These are phyloP conservation scores for Sturnus vulgaris DNA, from an alignment of 2,113 vertebrate species.

Conservation along the genomic window DNA sequence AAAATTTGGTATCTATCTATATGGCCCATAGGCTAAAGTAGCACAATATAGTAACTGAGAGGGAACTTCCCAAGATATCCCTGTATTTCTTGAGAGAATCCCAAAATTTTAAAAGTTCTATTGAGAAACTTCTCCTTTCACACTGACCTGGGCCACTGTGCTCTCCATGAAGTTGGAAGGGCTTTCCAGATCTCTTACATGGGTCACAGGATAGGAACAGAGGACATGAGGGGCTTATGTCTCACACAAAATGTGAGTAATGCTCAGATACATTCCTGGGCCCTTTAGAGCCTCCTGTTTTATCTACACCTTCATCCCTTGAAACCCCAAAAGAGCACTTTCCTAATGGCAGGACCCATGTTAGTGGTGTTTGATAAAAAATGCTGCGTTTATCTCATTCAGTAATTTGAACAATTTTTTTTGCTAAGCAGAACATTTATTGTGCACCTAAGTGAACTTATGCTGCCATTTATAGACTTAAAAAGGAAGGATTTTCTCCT, in stretches of 20 bases:
- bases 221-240: not conserved
- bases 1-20: not conserved
- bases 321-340: not conserved
- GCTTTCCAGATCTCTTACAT: not conserved
- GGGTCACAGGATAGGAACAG: not conserved
- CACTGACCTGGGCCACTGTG: not conserved
- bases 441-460: slow-evolving; percentile 10
- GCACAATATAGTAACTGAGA: not conserved
- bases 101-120: not conserved
- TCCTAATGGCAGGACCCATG: not conserved
- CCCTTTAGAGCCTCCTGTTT: not conserved
- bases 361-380: not conserved
- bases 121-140: not conserved
- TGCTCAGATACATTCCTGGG: not conserved
- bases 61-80: not conserved
- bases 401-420: not conserved
- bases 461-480: slow-evolving; percentile 11
- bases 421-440: not conserved
- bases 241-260: not conserved
- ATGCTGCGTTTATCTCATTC: not conserved
- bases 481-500: slow-evolving; percentile 29
- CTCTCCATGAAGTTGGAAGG: not conserved
- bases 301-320: not conserved
- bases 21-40: not conserved
- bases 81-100: not conserved